These are phyloP conservation scores for Scolopax bukidnonensis DNA, from an alignment of 2,797 vertebrate species.

Conservation along the genomic window DNA sequence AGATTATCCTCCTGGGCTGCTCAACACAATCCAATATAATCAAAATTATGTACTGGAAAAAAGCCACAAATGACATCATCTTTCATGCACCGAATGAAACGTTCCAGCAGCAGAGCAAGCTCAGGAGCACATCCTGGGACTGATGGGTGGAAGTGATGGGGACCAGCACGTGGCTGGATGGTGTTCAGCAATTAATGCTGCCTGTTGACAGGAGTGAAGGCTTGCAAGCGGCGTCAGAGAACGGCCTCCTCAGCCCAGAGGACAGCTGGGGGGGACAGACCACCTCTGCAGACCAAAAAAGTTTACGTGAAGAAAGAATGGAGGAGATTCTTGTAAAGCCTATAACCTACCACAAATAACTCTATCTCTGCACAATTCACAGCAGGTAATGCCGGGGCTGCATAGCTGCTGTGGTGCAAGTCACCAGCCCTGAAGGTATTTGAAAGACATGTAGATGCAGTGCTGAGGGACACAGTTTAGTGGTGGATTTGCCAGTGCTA, in stretches of 20 bases:
- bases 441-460: rapidly evolving
- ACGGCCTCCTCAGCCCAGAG: background rate
- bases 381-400: background rate
- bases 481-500: background rate
- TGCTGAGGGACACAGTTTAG: background rate
- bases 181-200: background rate
- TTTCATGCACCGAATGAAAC: slow-evolving; percentile 13
- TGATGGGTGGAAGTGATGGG: background rate
- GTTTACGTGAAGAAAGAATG: background rate
- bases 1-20: background rate
- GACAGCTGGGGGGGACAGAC: background rate
- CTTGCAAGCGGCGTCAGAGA: background rate
- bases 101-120: background rate
- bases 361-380: background rate
- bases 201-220: background rate
- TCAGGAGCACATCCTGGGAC: background rate
- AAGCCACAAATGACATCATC: slow-evolving; percentile 20
- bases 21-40: slow-evolving; percentile 3
- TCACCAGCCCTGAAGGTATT: background rate
- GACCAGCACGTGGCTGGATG: background rate
- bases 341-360: background rate
- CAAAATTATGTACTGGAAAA: slow-evolving; percentile 22
- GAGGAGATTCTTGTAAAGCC: background rate
- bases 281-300: background rate
- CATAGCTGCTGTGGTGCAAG: too few relatives aligned